Evolutionary conservation across 2,797 vertebrate genomes (phyloP), one percentile per base, ranked within the genome.

Genomic region (Macroramphosus scolopax): DNA sequence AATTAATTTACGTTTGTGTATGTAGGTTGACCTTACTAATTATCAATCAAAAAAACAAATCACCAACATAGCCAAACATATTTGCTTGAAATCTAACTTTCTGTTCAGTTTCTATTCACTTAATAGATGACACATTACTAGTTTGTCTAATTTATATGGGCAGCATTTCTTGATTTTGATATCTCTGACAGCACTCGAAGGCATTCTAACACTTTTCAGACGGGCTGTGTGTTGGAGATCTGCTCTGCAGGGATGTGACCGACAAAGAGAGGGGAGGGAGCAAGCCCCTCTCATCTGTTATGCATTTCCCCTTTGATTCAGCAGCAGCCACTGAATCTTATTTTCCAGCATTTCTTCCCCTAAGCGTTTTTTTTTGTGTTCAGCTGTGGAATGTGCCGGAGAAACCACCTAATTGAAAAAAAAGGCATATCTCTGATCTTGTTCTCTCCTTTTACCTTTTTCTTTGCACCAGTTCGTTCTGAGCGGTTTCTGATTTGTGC

Each of bases 241-340:
- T 78, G 70, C 69, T 84, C 78, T 78, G 80, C 81, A 76, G 82
- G 83, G 82, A 83, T 80, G 78, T 83, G 85, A 78, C 80, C 85
- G 62, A 83, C 75, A 83, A 74, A 77, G 75, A 63, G 68, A 72
- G 64, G 68, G 77, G 75, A 68, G 81, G 81, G 82, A 73, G 78
- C 65, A 31, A 59, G 51, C 64, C 66, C 78, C 67, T 63, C 75
- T 88, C 89, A 88, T 90, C 89, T 90, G 88, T 87, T 87, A 68
- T 82, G 83, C 84, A 87, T 89, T 89, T 89, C 78, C 80, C 72
- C 70, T 83, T 88, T 85, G 81, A 84, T 85, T 83, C 83, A 71
- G 68, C 76, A 81, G 77, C 85, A 81, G 77, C 84, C 80, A 79
- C 78, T 72, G 81, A 75, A 75, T 78, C 75, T 73, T 82, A 78